Evolutionary conservation across 1,140 invertebrate genomes (phyloP), one percentile per base, ranked within the genome.

Genomic region (Aphidius ervi): DNA sequence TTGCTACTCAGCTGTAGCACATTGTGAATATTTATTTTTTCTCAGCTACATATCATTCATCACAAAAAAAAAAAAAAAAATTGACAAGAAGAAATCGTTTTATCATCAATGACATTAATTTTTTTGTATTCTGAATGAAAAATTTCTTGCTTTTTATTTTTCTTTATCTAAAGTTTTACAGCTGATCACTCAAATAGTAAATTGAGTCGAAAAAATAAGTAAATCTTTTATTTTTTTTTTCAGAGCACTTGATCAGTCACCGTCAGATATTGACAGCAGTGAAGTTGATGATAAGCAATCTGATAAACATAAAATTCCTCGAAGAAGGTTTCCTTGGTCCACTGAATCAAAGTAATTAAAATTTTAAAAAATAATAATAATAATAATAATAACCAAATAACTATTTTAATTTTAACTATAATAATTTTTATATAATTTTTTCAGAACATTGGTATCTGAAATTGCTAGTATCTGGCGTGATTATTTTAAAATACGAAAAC

Each of bases 251-350:
- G 23, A 31, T 31, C 23, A 31, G 23, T 31, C 23, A 46, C 70
- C 63, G 63, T 70, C 65, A 67, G 75, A 70, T 61, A 70, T 74
- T 50, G 79, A 75, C 16, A 70, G 67, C 47, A 70, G 60, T 8
- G 81, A 82, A 5, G 75, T 72, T 43, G 78, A 81, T 59, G 75
- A 73, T 56, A 68, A 70, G 56, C 54, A 64, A 0, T 68, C 70
- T 16, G 84, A 84, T 59, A 79, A 78, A 50, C 70, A 75, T 8
- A 75, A 80, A 66, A 75, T 82, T 61, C 84, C 84, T 20, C 78
- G 80, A 42, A 81, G 81, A 67, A 79, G 77, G 59, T 87, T 85
- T 72, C 72, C 77, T 23, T 86, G 85, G 83, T 81, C 77, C 41
- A 76, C 81, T 10, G 80, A 84, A 70, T 77, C 81, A 40, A 85